Evolutionary conservation across 2,113 vertebrate genomes (phyloP).

Genomic region (Oplegnathus fasciatus): DNA sequence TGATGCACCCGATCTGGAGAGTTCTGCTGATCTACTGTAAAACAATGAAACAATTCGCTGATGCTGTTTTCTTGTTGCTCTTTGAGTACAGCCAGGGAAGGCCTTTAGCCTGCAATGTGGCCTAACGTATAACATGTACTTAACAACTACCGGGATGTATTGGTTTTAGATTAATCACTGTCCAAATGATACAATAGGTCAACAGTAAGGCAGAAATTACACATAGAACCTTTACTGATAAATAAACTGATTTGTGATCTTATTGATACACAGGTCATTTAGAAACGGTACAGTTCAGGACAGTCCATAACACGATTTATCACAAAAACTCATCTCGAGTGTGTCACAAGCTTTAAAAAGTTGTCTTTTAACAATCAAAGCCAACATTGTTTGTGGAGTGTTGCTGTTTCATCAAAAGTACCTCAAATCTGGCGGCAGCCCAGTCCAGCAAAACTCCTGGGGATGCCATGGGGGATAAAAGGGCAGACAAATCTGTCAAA

Average conservation of each 20-base stretch:
- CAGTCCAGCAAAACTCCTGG: conserved; percentile 57
- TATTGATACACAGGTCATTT: neutral
- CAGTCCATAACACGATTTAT: neutral
- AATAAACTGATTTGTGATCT: neutral
- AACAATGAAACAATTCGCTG: neutral
- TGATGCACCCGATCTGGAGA: neutral
- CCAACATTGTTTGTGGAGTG: neutral
- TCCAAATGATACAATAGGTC: neutral
- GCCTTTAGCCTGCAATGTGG: neutral
- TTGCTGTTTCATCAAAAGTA: conserved; percentile 17
- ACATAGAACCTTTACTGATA: neutral
- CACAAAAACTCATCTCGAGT: neutral
- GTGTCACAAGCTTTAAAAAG: neutral
- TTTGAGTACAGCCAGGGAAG: neutral
- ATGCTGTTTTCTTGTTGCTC: neutral
- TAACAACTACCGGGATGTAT: neutral
- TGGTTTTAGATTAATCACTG: neutral
- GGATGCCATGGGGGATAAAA: conserved; percentile 79
- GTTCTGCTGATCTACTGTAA: neutral
- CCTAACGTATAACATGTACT: neutral
- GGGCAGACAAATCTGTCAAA: conserved; percentile 76
- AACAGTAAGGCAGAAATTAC: neutral
- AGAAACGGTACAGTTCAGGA: neutral
- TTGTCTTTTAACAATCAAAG: neutral
- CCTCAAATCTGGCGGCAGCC: conserved; percentile 69